A percentile compares a stretch with the other conserved stretches of the same genome.
phyloP scores from a whole-genome alignment of 2,797 vertebrate species.

The Sebastolobus alascanus region DNA sequence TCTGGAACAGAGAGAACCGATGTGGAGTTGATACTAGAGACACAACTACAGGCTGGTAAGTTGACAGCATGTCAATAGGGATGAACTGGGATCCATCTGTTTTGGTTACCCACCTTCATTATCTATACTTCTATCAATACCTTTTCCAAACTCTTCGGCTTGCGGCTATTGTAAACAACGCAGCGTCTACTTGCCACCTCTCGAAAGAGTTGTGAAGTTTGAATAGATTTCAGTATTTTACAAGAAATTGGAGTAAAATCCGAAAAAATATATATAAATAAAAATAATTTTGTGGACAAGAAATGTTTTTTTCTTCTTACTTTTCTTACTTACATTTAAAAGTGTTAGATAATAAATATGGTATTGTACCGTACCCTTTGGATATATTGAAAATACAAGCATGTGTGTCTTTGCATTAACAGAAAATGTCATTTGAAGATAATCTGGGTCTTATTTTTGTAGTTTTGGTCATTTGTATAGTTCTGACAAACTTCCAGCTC shows the following conservation, averaged over 20 bases:
- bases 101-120: neutral
- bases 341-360: no score
- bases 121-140: neutral
- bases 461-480: no score
- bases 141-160: neutral
- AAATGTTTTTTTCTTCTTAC: no score
- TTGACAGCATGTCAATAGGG: neutral
- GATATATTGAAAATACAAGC: no score
- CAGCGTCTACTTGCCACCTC: neutral
- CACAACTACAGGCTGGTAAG: rapidly evolving
- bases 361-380: no score
- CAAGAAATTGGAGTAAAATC: neutral
- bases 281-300: no score
- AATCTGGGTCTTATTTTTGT: no score
- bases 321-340: no score
- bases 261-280: no score
- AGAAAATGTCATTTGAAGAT: no score
- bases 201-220: neutral
- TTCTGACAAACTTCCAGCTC: no score
- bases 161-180: neutral
- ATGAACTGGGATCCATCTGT: neutral
- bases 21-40: rapidly evolving
- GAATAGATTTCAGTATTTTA: neutral
- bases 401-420: no score
- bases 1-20: slow-evolving; percentile 77